Conservation (phyloP, 2,113 vertebrate genomes). For the Tenrec ecaudatus region DNA sequence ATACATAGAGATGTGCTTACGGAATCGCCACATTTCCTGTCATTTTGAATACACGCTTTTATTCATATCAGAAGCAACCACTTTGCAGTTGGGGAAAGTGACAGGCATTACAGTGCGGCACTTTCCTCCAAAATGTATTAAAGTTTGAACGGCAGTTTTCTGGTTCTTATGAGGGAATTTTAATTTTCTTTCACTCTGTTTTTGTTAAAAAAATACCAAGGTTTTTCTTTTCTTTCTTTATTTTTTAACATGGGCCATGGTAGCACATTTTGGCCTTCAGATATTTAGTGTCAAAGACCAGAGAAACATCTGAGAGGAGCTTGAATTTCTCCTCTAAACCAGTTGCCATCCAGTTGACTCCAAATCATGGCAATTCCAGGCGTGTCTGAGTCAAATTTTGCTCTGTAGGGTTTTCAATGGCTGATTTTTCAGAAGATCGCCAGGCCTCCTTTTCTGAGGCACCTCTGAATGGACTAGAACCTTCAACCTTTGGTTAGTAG, state of each 20-base stretch:
- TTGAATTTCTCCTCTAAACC: not conserved
- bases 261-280: not conserved
- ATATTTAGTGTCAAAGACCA: not conserved
- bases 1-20: not conserved
- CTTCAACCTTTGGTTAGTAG: not conserved
- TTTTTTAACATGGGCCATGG: not conserved
- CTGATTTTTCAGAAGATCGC: not conserved
- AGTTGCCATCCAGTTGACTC: not conserved
- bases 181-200: not conserved
- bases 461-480: not conserved
- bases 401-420: not conserved
- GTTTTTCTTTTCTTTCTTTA: not conserved
- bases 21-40: not conserved
- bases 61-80: not conserved
- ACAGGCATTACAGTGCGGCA: not conserved
- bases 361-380: not conserved
- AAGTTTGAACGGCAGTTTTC: not conserved
- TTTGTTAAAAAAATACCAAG: not conserved
- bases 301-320: not conserved
- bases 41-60: not conserved
- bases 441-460: not conserved
- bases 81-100: not conserved
- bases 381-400: not conserved
- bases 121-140: not conserved
- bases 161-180: slow-evolving; percentile 19